These are phyloP conservation scores for Drosophila novamexicana DNA, from an alignment of 1,140 invertebrate species.

Conservation along the genomic window DNA sequence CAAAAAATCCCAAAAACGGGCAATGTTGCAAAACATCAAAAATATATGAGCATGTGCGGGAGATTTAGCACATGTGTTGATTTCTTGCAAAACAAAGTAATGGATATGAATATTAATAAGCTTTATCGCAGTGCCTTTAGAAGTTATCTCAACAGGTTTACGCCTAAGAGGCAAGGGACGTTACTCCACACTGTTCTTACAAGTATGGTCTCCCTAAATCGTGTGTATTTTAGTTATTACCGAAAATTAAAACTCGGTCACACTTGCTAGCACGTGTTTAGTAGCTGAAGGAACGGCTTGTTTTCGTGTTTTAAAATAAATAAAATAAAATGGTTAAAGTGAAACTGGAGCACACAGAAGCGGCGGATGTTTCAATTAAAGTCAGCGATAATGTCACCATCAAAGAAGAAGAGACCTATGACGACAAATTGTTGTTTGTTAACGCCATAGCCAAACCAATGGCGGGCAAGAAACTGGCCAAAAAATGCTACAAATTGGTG, in stretches of 20 bases:
- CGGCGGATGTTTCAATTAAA: slow-evolving; percentile 64
- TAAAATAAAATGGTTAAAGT: slow-evolving; percentile 85
- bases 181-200: background rate
- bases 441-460: slow-evolving; percentile 95
- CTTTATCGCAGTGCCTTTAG: too few species aligned
- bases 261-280: slow-evolving; percentile 38
- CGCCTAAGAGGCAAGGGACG: too few species aligned
- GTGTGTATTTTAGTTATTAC: background rate
- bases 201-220: too few species aligned
- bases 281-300: background rate
- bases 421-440: slow-evolving; percentile 90
- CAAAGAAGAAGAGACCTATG: slow-evolving; percentile 87
- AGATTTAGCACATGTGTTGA: too few species aligned
- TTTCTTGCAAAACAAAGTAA: too few species aligned
- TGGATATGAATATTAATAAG: too few species aligned
- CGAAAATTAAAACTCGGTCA: background rate
- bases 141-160: too few species aligned
- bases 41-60: too few species aligned
- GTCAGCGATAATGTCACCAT: slow-evolving; percentile 57
- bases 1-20: too few species aligned
- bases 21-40: too few species aligned
- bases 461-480: slow-evolving; percentile 95
- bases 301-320: slow-evolving; percentile 26
- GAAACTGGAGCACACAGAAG: slow-evolving; percentile 85
- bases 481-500: slow-evolving; percentile 96